Evolutionary conservation across 2,113 vertebrate genomes (phyloP), one percentile per base, ranked within the genome.

Genomic region (Cynopterus brachyotis): DNA sequence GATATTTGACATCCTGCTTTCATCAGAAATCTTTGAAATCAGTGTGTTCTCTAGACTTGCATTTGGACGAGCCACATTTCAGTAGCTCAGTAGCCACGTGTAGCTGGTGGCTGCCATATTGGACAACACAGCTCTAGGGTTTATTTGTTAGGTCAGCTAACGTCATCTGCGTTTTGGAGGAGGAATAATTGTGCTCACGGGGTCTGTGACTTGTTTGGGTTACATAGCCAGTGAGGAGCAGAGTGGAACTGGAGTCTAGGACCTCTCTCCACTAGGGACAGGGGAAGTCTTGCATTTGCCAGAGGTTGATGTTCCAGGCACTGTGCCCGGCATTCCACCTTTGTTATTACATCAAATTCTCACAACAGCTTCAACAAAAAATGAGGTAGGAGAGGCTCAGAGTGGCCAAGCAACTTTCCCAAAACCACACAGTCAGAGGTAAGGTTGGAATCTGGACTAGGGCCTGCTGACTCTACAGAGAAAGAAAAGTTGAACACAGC

Each of bases 181-280:
- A 50, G 78, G 37, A 17, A 17, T 37, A 16, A 30, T 24, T 66
- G 79, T 1, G 2, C 32, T 62, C 22, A 20, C 8, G 0, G 72
- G 20, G 30, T 22, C 47, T 7, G 35, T 16, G 82, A 24, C 53
- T 84, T 17, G 12, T 5, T 26, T 55, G 15, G 72, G 37, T 79
- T 82, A 2, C 20, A 45, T 1, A 16, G 57, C 37, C 35, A 3
- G 4, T 2, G 3, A 91, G 30, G 40, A 35, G 19, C 69, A 9
- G 20, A 35, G 37, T 6, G 32, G 62, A 9, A 13, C 76, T 0
- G 1, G n/a, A 45, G 35, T 40, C 45, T 1, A 0, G 3, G 30
- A 45, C 53, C 84, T 70, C 57, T 69, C 9, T 53, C 24, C n/a
- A 1, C 13, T 2, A 3, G 35, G 55, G 86, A 32, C 53, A 20